Conservation (phyloP, 2,113 vertebrate species). For the Sinocyclocheilus maitianheensis region DNA sequence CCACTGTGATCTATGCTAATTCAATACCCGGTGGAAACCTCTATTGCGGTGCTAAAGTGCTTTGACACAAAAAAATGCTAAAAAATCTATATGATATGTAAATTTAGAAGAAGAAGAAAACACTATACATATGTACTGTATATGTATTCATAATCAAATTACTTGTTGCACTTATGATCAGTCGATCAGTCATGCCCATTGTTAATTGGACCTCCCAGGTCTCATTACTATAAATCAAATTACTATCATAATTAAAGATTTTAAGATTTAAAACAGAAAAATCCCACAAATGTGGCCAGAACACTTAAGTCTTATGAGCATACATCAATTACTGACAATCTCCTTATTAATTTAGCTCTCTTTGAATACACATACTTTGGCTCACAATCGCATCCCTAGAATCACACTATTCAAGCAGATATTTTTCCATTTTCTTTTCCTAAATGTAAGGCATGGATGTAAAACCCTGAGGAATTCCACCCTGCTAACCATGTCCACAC, state of each 20-base stretch:
- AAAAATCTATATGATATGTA: too few species aligned
- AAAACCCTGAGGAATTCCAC: constrained; percentile 62
- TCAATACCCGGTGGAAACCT: not conserved
- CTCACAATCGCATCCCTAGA: not conserved
- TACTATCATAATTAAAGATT: not conserved
- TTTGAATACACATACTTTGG: too few species aligned
- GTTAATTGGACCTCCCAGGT: constrained; percentile 20
- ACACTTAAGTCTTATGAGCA: not conserved
- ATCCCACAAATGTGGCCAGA: not conserved
- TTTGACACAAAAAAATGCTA: not conserved
- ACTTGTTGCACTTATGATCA: not conserved
- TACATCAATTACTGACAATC: not conserved
- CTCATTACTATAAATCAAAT: not conserved
- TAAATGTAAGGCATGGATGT: constrained; percentile 56
- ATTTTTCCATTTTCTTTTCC: constrained; percentile 51
- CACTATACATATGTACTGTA: too few species aligned
- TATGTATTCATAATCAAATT: too few species aligned
- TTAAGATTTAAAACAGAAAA: not conserved
- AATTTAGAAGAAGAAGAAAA: too few species aligned
- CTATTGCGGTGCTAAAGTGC: not conserved
- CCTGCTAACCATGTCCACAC: constrained; percentile 78
- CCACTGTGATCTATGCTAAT: not conserved
- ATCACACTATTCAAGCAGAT: not conserved
- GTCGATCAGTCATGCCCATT: constrained; percentile 10
- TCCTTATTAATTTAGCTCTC: too few species aligned